Percentiles rank a stretch among this genome's conserved stretches.
Evolutionary conservation across 2,888 invertebrate species (phyloP).

Genomic region (Clusia tigrina): DNA sequence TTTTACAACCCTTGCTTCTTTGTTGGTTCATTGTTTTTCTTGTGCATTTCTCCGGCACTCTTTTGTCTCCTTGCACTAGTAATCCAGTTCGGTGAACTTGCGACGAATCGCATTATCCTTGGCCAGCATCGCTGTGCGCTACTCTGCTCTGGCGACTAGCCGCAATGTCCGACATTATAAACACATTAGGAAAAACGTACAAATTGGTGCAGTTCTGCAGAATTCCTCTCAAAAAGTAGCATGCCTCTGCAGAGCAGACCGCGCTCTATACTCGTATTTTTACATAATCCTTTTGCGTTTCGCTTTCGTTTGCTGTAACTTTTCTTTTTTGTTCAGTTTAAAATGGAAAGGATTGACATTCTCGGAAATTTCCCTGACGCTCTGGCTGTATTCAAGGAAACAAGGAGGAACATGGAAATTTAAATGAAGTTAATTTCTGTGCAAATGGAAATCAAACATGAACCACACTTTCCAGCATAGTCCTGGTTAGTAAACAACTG

Average conservation of each 20-base stretch:
- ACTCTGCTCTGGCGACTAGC: no score
- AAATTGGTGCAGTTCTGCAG: not conserved
- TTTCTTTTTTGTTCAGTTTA: not conserved
- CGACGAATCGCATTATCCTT: not conserved
- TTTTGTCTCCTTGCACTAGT: conserved; percentile 42
- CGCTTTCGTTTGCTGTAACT: not conserved
- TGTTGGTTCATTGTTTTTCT: not conserved
- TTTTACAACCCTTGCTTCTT: conserved; percentile 9
- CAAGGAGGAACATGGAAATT: not conserved
- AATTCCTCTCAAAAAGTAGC: no score
- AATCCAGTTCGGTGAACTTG: conserved; percentile 40
- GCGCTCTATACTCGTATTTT: not conserved
- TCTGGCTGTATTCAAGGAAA: not conserved
- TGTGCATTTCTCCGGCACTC: not conserved
- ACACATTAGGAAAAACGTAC: not conserved
- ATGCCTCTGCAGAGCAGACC: not conserved
- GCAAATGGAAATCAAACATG: not conserved
- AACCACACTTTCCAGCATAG: not conserved
- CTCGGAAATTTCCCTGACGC: not conserved
- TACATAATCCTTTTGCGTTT: not conserved
- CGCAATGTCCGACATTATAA: conserved; percentile 4
- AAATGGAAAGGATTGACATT: not conserved
- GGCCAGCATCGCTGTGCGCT: no score
- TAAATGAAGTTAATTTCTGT: not conserved
- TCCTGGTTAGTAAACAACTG: no score